Percentiles rank a stretch among this genome's conserved stretches.
These are phyloP conservation scores for Spisula subtruncata DNA, from an alignment of 2,888 invertebrate species.

Conservation along the genomic window DNA sequence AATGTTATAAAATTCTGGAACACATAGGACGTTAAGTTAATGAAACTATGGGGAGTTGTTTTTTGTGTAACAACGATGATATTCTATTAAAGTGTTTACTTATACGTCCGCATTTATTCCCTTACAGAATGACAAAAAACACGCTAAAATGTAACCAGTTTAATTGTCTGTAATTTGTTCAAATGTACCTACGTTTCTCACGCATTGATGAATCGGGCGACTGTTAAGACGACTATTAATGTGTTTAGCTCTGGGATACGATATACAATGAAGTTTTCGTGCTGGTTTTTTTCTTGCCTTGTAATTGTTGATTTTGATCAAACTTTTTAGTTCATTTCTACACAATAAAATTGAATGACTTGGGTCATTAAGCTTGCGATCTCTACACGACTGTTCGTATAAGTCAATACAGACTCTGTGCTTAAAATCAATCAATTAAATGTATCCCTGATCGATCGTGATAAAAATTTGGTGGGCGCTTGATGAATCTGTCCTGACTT, in stretches of 20 bases:
- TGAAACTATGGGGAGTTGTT: neutral
- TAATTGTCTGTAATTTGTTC: slow-evolving; percentile 10
- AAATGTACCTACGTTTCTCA: neutral
- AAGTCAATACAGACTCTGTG: slow-evolving; percentile 1
- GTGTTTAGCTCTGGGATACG: slow-evolving; percentile 6
- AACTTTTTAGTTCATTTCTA: neutral
- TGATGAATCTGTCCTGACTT: neutral
- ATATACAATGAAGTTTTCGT: neutral
- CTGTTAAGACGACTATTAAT: slow-evolving; percentile 6
- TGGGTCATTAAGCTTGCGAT: neutral
- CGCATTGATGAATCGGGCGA: slow-evolving; percentile 9
- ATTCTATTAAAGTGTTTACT: neutral
- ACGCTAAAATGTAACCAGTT: slow-evolving; percentile 14
- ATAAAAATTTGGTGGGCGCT: neutral
- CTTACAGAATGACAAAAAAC: neutral
- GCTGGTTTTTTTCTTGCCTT: slow-evolving; percentile 4
- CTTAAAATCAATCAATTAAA: slow-evolving; percentile 11
- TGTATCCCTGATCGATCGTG: neutral
- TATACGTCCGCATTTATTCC: neutral
- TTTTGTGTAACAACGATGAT: neutral
- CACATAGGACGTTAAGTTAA: neutral
- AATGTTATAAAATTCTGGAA: neutral
- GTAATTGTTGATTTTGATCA: slow-evolving; percentile 26
- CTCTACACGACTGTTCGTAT: neutral
- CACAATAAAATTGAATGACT: neutral